phyloP scores from a whole-genome alignment of 2,113 vertebrate genomes.

The Myocastor coypus region DNA sequence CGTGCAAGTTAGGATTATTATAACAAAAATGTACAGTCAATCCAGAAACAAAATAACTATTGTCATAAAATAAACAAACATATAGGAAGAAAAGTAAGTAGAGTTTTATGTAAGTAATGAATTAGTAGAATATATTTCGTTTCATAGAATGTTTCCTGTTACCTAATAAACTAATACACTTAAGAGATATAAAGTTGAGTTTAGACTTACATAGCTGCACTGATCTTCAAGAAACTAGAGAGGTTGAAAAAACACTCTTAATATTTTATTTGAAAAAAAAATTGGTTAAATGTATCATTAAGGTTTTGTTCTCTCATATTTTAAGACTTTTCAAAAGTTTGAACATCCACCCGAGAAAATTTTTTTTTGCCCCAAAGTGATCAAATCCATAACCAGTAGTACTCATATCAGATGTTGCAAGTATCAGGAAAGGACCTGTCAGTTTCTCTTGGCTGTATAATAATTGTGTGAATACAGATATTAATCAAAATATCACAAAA shows the following conservation, averaged over 20 bases:
- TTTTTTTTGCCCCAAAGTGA: background rate
- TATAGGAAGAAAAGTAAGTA: background rate
- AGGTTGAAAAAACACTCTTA: background rate
- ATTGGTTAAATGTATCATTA: background rate
- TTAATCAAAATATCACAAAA: background rate
- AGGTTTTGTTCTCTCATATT: background rate
- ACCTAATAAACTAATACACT: background rate
- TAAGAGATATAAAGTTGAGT: background rate
- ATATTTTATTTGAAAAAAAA: background rate
- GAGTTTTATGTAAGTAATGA: background rate
- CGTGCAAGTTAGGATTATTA: background rate
- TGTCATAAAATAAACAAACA: background rate
- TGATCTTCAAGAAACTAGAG: background rate
- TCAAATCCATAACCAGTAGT: background rate
- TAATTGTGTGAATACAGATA: background rate
- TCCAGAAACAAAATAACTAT: background rate
- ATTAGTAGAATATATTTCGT: background rate
- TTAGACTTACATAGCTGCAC: background rate
- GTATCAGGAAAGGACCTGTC: background rate
- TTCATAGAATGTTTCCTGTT: background rate
- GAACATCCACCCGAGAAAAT: background rate
- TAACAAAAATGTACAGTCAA: background rate
- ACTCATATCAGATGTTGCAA: background rate
- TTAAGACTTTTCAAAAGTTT: background rate
- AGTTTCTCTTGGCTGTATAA: background rate